Percentiles rank a stretch among this genome's conserved stretches.
Conservation (phyloP, 2,888 invertebrate species). For the Furcula furcula region DNA sequence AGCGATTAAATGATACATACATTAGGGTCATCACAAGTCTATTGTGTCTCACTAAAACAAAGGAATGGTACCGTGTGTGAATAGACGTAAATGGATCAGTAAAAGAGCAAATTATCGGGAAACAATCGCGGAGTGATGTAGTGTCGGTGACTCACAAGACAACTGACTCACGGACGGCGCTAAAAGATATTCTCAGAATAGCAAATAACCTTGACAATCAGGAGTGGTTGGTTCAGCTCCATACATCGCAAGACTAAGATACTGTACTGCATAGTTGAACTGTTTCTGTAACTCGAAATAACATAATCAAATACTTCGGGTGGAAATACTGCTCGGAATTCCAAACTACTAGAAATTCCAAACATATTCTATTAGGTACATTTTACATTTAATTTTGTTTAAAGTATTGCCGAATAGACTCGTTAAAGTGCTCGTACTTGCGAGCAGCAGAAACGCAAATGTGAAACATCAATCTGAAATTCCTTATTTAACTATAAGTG, state of each 20-base stretch:
- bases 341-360: not conserved
- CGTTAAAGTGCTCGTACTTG: not conserved
- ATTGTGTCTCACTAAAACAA: constrained; percentile 20
- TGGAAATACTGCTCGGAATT: too few species aligned
- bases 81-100: constrained; percentile 43
- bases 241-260: not conserved
- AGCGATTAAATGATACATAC: constrained; percentile 1
- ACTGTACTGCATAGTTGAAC: not conserved
- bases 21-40: constrained; percentile 7
- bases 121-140: constrained; percentile 59
- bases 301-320: not conserved
- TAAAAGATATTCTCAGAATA: constrained; percentile 74
- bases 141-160: constrained; percentile 54
- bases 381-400: not conserved
- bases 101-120: constrained; percentile 59
- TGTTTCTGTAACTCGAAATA: not conserved
- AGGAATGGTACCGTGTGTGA: constrained; percentile 30
- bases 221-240: constrained; percentile 27
- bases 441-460: too few species aligned
- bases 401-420: not conserved
- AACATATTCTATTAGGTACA: not conserved
- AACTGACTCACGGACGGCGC: constrained; percentile 64
- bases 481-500: too few species aligned
- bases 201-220: constrained; percentile 67
- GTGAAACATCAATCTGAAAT: too few species aligned